Evolutionary conservation across 2,888 invertebrate genomes (phyloP).

Genomic region (Ennomos quercinarius): DNA sequence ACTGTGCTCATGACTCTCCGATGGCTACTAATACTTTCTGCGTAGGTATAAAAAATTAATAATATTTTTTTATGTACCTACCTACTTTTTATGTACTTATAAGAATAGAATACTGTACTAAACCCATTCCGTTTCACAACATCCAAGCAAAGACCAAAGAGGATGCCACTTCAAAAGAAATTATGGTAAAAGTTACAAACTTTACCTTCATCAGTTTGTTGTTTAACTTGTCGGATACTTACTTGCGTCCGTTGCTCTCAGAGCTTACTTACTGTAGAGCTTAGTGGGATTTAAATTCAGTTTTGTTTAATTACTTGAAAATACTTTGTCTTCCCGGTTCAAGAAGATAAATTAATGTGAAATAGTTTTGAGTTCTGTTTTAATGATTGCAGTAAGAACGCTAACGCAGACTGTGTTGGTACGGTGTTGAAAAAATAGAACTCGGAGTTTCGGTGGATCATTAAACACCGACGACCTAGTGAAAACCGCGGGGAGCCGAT

Average conservation of each 20-base stretch:
- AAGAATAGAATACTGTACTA: neutral
- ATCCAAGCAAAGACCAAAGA: slow-evolving; percentile 47
- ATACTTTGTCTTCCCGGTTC: slow-evolving; percentile 28
- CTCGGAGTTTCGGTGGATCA: no score
- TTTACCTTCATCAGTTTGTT: slow-evolving; percentile 69
- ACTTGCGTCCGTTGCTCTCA: slow-evolving; percentile 52
- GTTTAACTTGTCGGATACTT: slow-evolving; percentile 55
- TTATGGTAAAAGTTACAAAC: slow-evolving; percentile 72
- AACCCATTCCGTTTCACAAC: slow-evolving; percentile 35
- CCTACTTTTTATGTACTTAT: slow-evolving; percentile 1
- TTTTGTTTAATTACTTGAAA: slow-evolving; percentile 61
- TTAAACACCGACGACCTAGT: no score
- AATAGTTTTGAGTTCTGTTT: neutral
- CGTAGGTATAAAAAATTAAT: no score
- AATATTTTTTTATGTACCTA: no score
- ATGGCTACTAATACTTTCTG: no score
- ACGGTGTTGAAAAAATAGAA: no score
- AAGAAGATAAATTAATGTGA: slow-evolving; percentile 5
- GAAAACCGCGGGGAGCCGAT: no score
- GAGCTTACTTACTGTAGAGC: slow-evolving; percentile 45
- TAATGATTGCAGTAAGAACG: no score
- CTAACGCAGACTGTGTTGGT: no score
- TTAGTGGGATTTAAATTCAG: slow-evolving; percentile 66
- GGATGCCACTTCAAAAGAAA: slow-evolving; percentile 65
- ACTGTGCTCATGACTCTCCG: no score